Percentiles rank a stretch among this genome's conserved stretches.
Conservation (phyloP, 2,113 vertebrate genomes). For the Uropsilus gracilis region DNA sequence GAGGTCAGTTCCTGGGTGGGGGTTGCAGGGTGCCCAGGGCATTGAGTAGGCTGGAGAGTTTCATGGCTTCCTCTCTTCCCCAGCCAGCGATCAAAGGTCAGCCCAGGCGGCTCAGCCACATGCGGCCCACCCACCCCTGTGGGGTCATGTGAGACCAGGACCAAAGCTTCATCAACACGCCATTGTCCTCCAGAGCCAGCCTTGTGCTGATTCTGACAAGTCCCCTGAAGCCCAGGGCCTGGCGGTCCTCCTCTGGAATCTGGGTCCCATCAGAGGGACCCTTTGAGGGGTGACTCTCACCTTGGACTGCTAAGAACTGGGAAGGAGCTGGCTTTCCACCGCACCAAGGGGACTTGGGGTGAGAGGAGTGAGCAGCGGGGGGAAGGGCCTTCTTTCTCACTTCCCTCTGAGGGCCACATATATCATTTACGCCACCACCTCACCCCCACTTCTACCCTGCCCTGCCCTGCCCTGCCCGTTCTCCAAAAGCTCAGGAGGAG, state of each 20-base stretch:
- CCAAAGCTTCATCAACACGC: slow-evolving; percentile 66
- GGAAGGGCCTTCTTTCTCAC: not conserved
- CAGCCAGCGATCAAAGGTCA: slow-evolving; percentile 90
- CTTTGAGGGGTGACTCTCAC: not conserved
- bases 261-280: not conserved
- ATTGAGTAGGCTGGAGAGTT: slow-evolving; percentile 90
- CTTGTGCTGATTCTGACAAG: not conserved
- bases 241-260: not conserved
- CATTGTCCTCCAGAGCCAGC: slow-evolving; percentile 71
- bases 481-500: slow-evolving; percentile 17
- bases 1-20: slow-evolving; percentile 72
- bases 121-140: slow-evolving; percentile 88
- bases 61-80: slow-evolving; percentile 86
- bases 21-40: slow-evolving; percentile 81
- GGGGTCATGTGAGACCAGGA: slow-evolving; percentile 93
- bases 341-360: not conserved
- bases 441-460: not conserved
- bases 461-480: not conserved
- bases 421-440: not conserved
- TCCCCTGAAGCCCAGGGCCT: not conserved
- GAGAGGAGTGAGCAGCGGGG: not conserved
- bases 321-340: not conserved
- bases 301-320: not conserved
- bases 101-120: slow-evolving; percentile 90
- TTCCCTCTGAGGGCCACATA: slow-evolving; percentile 20